phyloP scores from a whole-genome alignment of 2,797 vertebrate species.

The Pygocentrus nattereri region DNA sequence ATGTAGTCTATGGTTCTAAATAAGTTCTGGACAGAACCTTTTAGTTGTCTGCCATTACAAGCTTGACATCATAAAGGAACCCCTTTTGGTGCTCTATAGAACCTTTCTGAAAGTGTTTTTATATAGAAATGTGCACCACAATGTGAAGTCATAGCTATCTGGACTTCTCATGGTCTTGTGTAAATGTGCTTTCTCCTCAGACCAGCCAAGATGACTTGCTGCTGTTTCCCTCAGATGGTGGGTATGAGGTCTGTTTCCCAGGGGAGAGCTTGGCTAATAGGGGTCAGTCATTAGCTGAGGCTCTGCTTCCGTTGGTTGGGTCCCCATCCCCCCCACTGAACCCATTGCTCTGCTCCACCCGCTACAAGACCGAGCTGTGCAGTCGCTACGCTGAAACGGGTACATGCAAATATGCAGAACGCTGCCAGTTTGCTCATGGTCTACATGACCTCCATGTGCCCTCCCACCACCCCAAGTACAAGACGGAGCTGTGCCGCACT shows the following conservation, averaged over 20 bases:
- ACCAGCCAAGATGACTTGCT: slow-evolving; percentile 70
- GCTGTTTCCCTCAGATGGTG: slow-evolving; percentile 69
- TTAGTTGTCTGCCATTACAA: too few relatives aligned
- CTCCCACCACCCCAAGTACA: slow-evolving; percentile 84
- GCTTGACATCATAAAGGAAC: too few relatives aligned
- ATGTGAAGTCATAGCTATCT: too few relatives aligned
- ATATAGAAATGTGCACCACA: too few relatives aligned
- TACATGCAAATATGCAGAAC: slow-evolving; percentile 78
- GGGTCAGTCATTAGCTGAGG: slow-evolving; percentile 71
- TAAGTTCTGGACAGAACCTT: too few relatives aligned
- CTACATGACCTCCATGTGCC: slow-evolving; percentile 81
- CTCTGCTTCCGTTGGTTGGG: slow-evolving; percentile 75
- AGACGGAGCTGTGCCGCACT: slow-evolving; percentile 81
- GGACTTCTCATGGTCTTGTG: not conserved
- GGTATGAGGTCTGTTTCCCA: slow-evolving; percentile 67
- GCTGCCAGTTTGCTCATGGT: slow-evolving; percentile 85
- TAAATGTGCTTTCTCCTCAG: slow-evolving; percentile 52
- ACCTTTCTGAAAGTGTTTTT: too few relatives aligned
- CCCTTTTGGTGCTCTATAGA: too few relatives aligned
- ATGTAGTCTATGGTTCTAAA: too few relatives aligned
- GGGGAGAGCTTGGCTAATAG: slow-evolving; percentile 46
- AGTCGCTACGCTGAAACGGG: slow-evolving; percentile 76
- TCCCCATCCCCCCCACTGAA: slow-evolving; percentile 53
- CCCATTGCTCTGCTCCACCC: slow-evolving; percentile 79
- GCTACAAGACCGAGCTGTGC: slow-evolving; percentile 85